Base-by-base conservation (phyloP, 2,888 invertebrate genomes). In the Parnassius apollo region DNA sequence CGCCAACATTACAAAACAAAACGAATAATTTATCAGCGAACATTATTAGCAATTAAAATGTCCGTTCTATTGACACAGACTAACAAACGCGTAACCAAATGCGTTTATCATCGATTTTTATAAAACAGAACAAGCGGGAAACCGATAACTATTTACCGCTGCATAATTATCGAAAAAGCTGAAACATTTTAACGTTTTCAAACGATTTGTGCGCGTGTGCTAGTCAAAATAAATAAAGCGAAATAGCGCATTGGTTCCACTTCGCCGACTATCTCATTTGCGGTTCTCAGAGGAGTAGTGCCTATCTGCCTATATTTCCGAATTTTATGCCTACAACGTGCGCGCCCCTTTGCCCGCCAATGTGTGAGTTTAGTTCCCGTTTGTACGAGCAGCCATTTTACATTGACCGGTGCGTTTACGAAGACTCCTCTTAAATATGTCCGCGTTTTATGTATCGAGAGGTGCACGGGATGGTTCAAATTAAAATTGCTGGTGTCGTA, bases 271-370 rank as follows among this genome's bases (percentile, higher is more conserved):
- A 83, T 84, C 88, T 87, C 87, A 88, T 88, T 88, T 88, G 85
- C 78, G 83, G 83, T 75, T 76, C 77, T 74, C 76, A 77, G 77
- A 75, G 77, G 79, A 83, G 80, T 79, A 82, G 80, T 80, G 75
- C 71, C 78, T 82, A 83, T 75, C 74, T 82, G 78, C 70, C 79
- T 88, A 86, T 85, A 87, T 87, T 90, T 89, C 86, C 82, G 82
- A 88, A 89, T 89, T 90, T 90, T 90, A 89, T 88, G 88, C 88
- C 85, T 86, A 83, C 85, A 80, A 76, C 83, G 82, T 82, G 69
- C 72, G 70, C 70, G 70, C 68, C 70, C 69, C 73, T 67, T 69
- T 62, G 62, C 55, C 18, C 62, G 59, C 46, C 59, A 3, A 62
- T 71, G 78, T 80, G 83, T 79, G 83, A 67, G 76, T 74, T 74